Base-by-base conservation (phyloP, 2,888 invertebrate species). In the Pocota personata region DNA sequence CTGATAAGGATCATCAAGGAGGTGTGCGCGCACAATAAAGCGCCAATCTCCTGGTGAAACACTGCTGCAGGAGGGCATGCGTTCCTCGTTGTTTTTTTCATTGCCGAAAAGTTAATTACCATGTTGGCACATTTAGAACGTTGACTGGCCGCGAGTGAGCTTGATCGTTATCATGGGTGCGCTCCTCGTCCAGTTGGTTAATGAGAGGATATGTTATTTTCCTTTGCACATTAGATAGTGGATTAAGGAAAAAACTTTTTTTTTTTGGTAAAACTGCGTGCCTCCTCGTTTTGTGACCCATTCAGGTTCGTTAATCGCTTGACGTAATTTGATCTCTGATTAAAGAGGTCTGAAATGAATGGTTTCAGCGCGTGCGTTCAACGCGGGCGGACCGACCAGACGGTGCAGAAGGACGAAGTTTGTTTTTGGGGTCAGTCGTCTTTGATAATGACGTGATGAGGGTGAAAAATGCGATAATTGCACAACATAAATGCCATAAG, bases 301-400 rank as follows among this genome's bases (percentile, higher is more conserved):
- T 75, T 84, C 75, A 79, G 57, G 80, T 90, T 89, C 90, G 89
- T 90, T 91, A 91, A 91, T 91, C 91, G 90, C 88, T 88, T 87
- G 75, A 89, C 87, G 90, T 89, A 89, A 89, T 88, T 89, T 87
- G 89, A 90, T 90, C 89, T 88, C 87, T 88, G 89, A 89, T 90
- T 89, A 89, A 69, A 37, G 43, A 48, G 30, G 8, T 30, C 40
- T 40, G 8, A 79, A 75, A 79, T 64, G 12, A 75, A 84, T 84
- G 84, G 69, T 69, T 79, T 79, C 64, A 79, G 79, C 73, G 79
- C 67, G 62, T 73, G 73, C 64, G 43, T 62, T 60, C 55, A 46
- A 58, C 64, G 79, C 52, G 66, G 72, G 67, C 21, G 79, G 46
- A 50, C 43, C 78, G 1, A 40, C 2, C 21, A 30, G 35, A 57